phyloP scores from a whole-genome alignment of 2,797 vertebrate species.

The Urocyon cinereoargenteus region DNA sequence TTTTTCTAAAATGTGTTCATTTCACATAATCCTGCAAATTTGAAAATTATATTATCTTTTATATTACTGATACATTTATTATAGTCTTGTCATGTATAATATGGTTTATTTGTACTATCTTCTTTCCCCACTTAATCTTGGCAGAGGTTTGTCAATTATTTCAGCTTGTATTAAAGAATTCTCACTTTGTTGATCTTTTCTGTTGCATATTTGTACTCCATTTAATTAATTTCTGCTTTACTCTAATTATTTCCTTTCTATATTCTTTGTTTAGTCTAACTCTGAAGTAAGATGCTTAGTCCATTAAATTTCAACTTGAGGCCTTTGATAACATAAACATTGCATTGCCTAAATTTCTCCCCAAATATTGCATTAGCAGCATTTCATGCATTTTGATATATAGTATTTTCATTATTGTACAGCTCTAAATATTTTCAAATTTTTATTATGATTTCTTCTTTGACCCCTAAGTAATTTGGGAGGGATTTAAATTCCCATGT shows the following conservation, averaged over 20 bases:
- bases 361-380: background rate
- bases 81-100: background rate
- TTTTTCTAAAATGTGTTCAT: background rate
- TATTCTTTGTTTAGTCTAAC: constrained; percentile 45
- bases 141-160: background rate
- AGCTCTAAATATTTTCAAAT: constrained; percentile 17
- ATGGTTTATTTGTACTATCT: background rate
- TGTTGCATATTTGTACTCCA: background rate
- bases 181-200: background rate
- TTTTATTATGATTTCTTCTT: constrained; percentile 22
- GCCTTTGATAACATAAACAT: background rate
- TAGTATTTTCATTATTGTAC: background rate
- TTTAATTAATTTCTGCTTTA: constrained; percentile 53
- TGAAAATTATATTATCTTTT: background rate
- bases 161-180: constrained; percentile 29
- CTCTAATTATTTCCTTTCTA: constrained; percentile 10
- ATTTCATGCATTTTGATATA: constrained; percentile 1
- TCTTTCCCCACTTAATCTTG: background rate
- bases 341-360: background rate
- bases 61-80: background rate
- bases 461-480: background rate
- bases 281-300: constrained; percentile 22
- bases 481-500: background rate
- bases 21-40: constrained; percentile 10
- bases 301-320: constrained; percentile 32